These are phyloP conservation scores for Agrochola lota DNA, from an alignment of 2,888 invertebrate genomes.

Conservation along the genomic window DNA sequence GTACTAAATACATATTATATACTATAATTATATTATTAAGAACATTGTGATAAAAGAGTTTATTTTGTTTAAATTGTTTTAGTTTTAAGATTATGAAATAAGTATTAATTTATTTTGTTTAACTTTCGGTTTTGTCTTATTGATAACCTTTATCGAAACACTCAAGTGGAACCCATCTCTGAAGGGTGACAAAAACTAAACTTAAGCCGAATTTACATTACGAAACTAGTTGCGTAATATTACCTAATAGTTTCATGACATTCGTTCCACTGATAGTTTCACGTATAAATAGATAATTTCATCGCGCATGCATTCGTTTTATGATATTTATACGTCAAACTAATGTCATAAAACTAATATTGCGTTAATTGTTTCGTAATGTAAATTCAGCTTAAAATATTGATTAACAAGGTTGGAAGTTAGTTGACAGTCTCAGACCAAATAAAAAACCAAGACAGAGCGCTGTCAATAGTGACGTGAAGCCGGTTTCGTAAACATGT, in stretches of 20 bases:
- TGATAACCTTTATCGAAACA: neutral
- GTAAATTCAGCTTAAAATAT: neutral
- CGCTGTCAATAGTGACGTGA: too few relatives aligned
- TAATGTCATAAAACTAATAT: neutral
- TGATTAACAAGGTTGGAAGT: neutral
- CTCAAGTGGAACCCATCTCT: neutral
- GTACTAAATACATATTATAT: neutral
- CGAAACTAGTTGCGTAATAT: neutral
- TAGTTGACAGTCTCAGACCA: too few relatives aligned
- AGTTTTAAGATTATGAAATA: neutral
- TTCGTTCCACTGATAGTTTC: neutral
- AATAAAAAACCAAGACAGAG: too few relatives aligned
- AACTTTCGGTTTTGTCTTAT: neutral
- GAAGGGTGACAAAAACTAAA: neutral
- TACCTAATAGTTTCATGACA: neutral
- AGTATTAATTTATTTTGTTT: conserved; percentile 1
- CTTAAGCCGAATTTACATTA: neutral
- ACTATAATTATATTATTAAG: neutral
- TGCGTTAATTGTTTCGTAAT: neutral
- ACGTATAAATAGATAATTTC: neutral
- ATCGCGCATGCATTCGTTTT: neutral
- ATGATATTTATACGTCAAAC: neutral
- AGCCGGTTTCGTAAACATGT: too few relatives aligned
- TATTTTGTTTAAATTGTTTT: neutral
- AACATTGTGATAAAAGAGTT: conserved; percentile 10